phyloP scores from a whole-genome alignment of 2,888 invertebrate genomes.

The Heliconius ismenius region DNA sequence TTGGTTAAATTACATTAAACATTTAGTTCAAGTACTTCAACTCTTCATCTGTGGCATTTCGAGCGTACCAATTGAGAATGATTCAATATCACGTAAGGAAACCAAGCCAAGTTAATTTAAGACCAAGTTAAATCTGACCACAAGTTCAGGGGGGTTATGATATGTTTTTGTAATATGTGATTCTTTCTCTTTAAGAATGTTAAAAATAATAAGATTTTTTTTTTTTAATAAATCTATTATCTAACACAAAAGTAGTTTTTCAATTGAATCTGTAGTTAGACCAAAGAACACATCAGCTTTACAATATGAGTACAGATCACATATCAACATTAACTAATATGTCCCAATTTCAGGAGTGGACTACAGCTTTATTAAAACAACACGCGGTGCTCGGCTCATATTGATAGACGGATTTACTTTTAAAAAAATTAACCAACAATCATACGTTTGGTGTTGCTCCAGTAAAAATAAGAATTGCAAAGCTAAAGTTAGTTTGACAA shows the following conservation, averaged over 20 bases:
- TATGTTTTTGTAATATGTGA: too few species aligned
- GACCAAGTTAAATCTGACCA: neutral
- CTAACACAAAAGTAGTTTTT: neutral
- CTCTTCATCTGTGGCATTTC: too few species aligned
- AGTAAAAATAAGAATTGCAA: constrained; percentile 46
- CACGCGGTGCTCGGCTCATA: constrained; percentile 44
- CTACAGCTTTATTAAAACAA: constrained; percentile 20
- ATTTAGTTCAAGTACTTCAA: too few species aligned
- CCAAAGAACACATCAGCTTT: neutral
- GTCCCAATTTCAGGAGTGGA: neutral
- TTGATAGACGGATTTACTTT: constrained; percentile 56
- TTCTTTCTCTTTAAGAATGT: too few species aligned
- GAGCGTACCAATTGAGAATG: too few species aligned
- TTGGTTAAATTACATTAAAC: constrained; percentile 34
- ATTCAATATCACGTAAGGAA: too few species aligned
- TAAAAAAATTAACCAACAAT: constrained; percentile 46
- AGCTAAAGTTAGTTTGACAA: constrained; percentile 31
- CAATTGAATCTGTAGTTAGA: neutral
- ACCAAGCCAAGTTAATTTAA: too few species aligned
- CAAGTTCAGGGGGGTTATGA: too few species aligned
- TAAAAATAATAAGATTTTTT: too few species aligned
- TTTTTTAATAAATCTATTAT: too few species aligned
- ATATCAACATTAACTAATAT: neutral
- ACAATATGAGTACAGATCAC: neutral
- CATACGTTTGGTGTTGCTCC: constrained; percentile 50